phyloP scores from a whole-genome alignment of 2,888 invertebrate genomes.

The Amblyjoppa proteus region DNA sequence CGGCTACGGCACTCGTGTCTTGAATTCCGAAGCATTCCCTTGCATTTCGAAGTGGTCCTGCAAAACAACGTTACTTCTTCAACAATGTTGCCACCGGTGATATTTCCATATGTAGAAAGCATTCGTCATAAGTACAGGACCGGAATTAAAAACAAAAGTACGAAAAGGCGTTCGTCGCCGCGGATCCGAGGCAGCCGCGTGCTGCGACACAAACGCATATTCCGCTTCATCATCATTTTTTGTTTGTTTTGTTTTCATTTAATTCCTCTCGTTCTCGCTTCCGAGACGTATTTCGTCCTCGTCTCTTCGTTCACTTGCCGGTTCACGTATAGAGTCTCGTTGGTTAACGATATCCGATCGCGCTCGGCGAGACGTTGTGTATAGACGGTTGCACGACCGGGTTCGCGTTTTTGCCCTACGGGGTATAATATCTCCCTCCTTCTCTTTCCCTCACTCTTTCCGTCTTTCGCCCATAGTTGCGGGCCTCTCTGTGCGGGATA shows the following conservation, averaged over 20 bases:
- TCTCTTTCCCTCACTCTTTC: slow-evolving; percentile 45
- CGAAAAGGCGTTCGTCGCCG: slow-evolving; percentile 8
- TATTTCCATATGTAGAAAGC: slow-evolving; percentile 26
- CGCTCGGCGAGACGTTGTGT: slow-evolving; percentile 34
- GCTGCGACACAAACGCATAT: slow-evolving; percentile 7
- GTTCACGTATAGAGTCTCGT: slow-evolving; percentile 32
- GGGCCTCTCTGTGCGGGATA: slow-evolving; percentile 8
- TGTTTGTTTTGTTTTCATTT: slow-evolving; percentile 13
- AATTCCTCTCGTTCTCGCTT: slow-evolving; percentile 46
- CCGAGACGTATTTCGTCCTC: slow-evolving; percentile 29
- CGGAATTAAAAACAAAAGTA: not conserved
- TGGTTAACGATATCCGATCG: slow-evolving; percentile 55
- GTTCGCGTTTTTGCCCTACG: slow-evolving; percentile 59
- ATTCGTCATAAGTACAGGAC: slow-evolving; percentile 12
- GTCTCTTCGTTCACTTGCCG: slow-evolving; percentile 10
- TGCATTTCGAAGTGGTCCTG: not conserved
- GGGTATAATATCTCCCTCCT: slow-evolving; percentile 14
- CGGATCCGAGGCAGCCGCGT: not conserved
- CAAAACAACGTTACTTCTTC: not conserved
- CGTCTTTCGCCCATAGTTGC: slow-evolving; percentile 51
- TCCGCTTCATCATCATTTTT: not conserved
- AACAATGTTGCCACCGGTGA: not conserved
- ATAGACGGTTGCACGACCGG: slow-evolving; percentile 63
- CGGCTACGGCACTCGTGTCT: not conserved
- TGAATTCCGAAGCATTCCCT: slow-evolving; percentile 6